Percentiles rank a stretch among this genome's conserved stretches.
phyloP scores from a whole-genome alignment of 2,888 invertebrate species.

The Luffia ferchaultella region DNA sequence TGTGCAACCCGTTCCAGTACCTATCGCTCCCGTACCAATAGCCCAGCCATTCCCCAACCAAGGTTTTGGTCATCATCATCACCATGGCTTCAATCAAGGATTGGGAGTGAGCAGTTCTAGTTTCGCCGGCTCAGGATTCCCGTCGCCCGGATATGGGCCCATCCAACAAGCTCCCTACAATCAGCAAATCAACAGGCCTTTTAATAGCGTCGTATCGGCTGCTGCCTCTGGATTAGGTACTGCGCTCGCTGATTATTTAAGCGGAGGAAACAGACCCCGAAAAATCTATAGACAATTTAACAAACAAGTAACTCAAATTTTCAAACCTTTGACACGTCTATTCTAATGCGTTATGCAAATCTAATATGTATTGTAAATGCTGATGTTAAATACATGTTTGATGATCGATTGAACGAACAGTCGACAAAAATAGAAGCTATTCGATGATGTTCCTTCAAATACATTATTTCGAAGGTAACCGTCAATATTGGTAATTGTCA shows the following conservation, averaged over 20 bases:
- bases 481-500: no score
- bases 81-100: background rate
- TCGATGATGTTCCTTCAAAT: no score
- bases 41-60: slow-evolving; percentile 13
- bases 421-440: no score
- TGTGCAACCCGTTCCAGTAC: slow-evolving; percentile 16
- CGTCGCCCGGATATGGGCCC: slow-evolving; percentile 8
- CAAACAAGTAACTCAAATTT: slow-evolving; percentile 35
- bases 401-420: no score
- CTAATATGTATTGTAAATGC: no score
- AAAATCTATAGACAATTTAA: slow-evolving; percentile 43
- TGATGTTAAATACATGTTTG: no score
- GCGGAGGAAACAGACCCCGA: slow-evolving; percentile 33
- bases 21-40: slow-evolving; percentile 15
- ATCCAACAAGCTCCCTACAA: slow-evolving; percentile 16
- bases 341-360: no score
- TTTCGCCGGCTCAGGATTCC: background rate
- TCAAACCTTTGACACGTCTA: slow-evolving; percentile 43
- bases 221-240: slow-evolving; percentile 62
- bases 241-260: slow-evolving; percentile 51
- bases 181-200: slow-evolving; percentile 23
- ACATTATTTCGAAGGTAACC: no score
- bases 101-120: no score
- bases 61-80: background rate
- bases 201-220: slow-evolving; percentile 38